Percentiles rank a stretch among this genome's conserved stretches.
Evolutionary conservation across 2,113 vertebrate species (phyloP).

Genomic region (Craseonycteris thonglongyai): DNA sequence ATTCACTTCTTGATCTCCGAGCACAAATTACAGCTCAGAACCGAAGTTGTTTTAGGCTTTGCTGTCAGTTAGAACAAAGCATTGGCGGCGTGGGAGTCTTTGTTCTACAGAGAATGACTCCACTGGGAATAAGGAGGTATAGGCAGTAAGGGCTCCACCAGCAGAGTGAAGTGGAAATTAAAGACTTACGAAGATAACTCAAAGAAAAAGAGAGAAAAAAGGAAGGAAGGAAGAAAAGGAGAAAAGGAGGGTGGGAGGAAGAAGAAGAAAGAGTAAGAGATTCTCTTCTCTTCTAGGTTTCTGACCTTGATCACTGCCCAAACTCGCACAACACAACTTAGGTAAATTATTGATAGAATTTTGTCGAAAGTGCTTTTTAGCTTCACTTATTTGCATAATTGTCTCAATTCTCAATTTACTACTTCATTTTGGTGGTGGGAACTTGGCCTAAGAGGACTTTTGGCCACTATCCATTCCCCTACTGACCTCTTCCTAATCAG

Average conservation of each 20-base stretch:
- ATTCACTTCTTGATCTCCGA: not conserved
- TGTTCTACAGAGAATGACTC: not conserved
- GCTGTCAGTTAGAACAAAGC: constrained; percentile 3
- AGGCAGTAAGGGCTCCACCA: not conserved
- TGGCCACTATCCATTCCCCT: constrained; percentile 59
- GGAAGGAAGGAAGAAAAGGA: rapidly evolving
- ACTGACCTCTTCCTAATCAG: constrained; percentile 51
- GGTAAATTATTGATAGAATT: constrained; percentile 59
- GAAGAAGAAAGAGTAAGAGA: rapidly evolving
- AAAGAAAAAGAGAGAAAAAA: rapidly evolving
- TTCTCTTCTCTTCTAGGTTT: not conserved
- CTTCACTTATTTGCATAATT: constrained; percentile 51
- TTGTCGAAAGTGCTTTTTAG: constrained; percentile 49
- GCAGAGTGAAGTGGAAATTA: not conserved
- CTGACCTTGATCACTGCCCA: constrained; percentile 12
- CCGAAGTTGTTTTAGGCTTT: not conserved
- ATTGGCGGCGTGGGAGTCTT: not conserved
- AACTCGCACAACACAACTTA: constrained; percentile 8
- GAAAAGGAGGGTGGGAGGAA: rapidly evolving
- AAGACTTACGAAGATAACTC: not conserved
- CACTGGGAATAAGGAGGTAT: not conserved
- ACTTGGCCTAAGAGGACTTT: constrained; percentile 58
- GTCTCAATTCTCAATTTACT: constrained; percentile 62
- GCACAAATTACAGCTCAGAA: not conserved
- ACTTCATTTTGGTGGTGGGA: constrained; percentile 16